Evolutionary conservation across 1,140 invertebrate genomes (phyloP).

Genomic region (Dinoponera quadriceps): DNA sequence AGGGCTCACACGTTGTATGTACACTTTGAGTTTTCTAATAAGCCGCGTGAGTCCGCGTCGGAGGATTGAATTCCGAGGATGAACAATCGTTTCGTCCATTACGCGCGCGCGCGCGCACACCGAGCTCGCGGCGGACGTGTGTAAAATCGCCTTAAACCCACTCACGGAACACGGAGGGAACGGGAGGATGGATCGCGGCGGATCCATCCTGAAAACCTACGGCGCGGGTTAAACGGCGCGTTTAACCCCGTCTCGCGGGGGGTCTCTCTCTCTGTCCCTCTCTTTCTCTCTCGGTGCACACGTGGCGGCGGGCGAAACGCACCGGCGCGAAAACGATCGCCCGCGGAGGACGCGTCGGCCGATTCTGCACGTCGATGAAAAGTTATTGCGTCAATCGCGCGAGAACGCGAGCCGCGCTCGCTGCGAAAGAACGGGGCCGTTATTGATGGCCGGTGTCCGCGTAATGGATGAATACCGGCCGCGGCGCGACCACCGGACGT

Average conservation of each 20-base stretch:
- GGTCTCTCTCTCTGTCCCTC: not conserved
- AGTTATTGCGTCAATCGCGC: constrained; percentile 14
- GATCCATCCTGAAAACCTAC: constrained; percentile 62
- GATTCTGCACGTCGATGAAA: constrained; percentile 35
- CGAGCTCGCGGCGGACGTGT: not conserved
- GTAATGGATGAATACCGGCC: constrained; percentile 28
- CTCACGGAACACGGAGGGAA: not conserved
- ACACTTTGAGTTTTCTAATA: not conserved
- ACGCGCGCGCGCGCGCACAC: not conserved
- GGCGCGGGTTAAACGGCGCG: constrained; percentile 63
- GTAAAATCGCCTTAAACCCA: constrained; percentile 6
- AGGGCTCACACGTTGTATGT: not conserved
- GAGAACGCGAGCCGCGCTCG: not conserved
- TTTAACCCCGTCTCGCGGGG: constrained; percentile 61
- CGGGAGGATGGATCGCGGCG: constrained; percentile 47
- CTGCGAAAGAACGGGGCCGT: constrained; percentile 9
- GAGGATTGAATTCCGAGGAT: not conserved
- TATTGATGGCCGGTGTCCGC: constrained; percentile 23
- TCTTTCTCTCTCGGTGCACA: not conserved
- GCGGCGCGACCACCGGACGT: not conserved
- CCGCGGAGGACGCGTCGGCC: not conserved
- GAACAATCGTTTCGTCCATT: not conserved
- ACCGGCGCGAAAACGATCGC: constrained; percentile 30
- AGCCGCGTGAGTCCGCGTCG: not conserved
- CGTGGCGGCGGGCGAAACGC: constrained; percentile 16